Conservation (phyloP, 2,113 vertebrate genomes). For the Chroicocephalus ridibundus region DNA sequence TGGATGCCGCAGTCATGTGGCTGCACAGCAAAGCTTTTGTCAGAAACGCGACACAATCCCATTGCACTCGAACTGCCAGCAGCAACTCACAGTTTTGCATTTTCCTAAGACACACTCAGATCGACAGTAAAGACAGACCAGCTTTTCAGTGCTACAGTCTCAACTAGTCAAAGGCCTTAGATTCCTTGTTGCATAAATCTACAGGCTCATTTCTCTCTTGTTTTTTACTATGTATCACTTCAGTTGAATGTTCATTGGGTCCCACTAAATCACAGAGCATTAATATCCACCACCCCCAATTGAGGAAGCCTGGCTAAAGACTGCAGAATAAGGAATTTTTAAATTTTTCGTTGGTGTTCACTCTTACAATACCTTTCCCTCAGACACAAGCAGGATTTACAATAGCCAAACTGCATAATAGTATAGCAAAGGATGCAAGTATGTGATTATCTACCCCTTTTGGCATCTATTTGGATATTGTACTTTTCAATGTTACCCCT, state of each 20-base stretch:
- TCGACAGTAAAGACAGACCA: not conserved
- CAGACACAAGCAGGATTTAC: not conserved
- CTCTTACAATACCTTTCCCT: not conserved
- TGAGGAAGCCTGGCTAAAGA: not conserved
- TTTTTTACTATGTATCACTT: not conserved
- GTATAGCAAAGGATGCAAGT: not conserved
- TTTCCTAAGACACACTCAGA: not conserved
- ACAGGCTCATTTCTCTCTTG: not conserved
- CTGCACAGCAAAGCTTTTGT: conserved; percentile 50
- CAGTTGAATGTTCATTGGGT: too few relatives aligned
- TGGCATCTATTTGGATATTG: not conserved
- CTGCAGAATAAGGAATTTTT: not conserved
- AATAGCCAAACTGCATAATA: not conserved
- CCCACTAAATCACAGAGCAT: not conserved
- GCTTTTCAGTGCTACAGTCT: not conserved
- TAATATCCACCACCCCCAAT: not conserved
- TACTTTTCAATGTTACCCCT: not conserved
- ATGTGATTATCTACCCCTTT: not conserved
- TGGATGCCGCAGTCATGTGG: conserved; percentile 69
- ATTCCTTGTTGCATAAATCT: not conserved
- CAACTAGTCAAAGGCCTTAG: not conserved
- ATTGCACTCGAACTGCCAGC: not conserved
- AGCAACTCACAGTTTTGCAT: not conserved
- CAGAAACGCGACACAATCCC: conserved; percentile 47
- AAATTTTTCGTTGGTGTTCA: not conserved